phyloP scores from a whole-genome alignment of 1,140 invertebrate genomes.

The Saccostrea cuccullata region DNA sequence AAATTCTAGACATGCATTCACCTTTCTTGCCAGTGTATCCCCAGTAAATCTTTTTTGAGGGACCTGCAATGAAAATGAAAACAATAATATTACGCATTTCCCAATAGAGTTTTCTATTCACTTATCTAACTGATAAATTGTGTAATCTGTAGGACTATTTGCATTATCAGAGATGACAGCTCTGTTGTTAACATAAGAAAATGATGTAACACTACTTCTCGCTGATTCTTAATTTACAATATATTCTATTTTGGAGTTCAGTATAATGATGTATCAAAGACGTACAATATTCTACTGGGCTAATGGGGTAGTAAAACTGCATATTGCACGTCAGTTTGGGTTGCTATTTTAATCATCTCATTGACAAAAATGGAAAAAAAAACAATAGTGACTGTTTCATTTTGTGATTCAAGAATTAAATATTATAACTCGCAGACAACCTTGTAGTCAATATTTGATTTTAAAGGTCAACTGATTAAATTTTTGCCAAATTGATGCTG shows the following conservation, averaged over 20 bases:
- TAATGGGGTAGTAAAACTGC: no score
- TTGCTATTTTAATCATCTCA: no score
- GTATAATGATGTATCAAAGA: not conserved
- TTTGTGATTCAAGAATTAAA: no score
- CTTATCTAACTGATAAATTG: not conserved
- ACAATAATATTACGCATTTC: not conserved
- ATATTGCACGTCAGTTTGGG: no score
- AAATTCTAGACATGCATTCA: not conserved
- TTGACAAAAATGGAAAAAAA: no score
- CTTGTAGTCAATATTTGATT: no score
- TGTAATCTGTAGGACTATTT: no score
- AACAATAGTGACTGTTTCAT: no score
- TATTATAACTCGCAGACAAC: no score
- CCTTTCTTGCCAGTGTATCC: conserved; percentile 15
- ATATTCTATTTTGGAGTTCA: not conserved
- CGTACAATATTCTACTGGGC: no score
- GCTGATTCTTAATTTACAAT: not conserved
- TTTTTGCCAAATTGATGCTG: no score
- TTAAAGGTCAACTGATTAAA: no score
- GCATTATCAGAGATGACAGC: not conserved
- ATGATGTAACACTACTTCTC: not conserved
- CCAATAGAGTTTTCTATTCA: not conserved
- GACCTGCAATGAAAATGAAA: not conserved
- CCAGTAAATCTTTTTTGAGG: conserved; percentile 3
- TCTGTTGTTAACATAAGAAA: not conserved